Evolutionary conservation across 2,888 invertebrate species (phyloP).

Genomic region (Endotricha flammealis): DNA sequence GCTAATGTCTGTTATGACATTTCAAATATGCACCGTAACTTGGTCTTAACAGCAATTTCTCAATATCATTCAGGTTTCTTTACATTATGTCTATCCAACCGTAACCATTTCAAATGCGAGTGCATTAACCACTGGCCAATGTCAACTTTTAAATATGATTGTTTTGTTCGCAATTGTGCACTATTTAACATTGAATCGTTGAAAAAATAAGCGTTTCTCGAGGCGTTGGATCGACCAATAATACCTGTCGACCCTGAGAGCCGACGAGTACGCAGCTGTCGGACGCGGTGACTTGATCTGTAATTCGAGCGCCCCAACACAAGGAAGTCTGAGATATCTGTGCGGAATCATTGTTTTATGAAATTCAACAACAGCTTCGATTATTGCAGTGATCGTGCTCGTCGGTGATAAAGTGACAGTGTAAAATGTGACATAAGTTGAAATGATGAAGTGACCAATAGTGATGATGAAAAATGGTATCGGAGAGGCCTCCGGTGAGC

Average conservation of each 20-base stretch:
- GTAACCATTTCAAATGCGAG: slow-evolving; percentile 16
- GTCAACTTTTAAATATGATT: slow-evolving; percentile 20
- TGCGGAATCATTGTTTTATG: slow-evolving; percentile 4
- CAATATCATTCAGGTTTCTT: slow-evolving; percentile 6
- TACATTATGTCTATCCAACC: slow-evolving; percentile 13
- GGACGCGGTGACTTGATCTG: slow-evolving; percentile 43
- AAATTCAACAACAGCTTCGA: slow-evolving; percentile 15
- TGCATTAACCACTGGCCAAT: slow-evolving; percentile 22
- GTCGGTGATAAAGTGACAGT: slow-evolving; percentile 27
- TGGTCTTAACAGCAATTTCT: slow-evolving; percentile 5
- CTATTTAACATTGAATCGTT: slow-evolving; percentile 50
- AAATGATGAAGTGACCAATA: slow-evolving; percentile 46
- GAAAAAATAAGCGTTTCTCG: slow-evolving; percentile 49
- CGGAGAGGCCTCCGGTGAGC: slow-evolving; percentile 62
- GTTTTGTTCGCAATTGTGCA: slow-evolving; percentile 39
- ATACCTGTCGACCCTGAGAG: slow-evolving; percentile 70
- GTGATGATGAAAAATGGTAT: slow-evolving; percentile 69
- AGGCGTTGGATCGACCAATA: slow-evolving; percentile 42
- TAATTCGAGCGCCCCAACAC: slow-evolving; percentile 20
- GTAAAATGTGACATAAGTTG: slow-evolving; percentile 22
- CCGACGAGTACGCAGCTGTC: slow-evolving; percentile 51
- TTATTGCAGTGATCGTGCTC: slow-evolving; percentile 21
- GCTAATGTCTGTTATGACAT: background rate
- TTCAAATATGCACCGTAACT: slow-evolving; percentile 1
- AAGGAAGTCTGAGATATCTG: slow-evolving; percentile 16